Base-by-base conservation (phyloP, 2,797 vertebrate species). In the Chelmon rostratus region DNA sequence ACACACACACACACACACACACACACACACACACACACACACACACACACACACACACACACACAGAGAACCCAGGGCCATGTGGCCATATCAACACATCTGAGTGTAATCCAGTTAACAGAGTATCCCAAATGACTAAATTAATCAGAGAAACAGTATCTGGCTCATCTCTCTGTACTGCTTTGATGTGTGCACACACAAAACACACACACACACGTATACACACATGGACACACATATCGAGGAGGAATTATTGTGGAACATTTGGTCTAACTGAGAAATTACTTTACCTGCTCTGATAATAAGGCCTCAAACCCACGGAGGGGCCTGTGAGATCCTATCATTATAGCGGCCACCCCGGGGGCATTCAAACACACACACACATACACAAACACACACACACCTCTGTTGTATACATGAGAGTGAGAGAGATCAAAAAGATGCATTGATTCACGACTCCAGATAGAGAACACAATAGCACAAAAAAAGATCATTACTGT, bases 261-360 rank as follows among this genome's bases (percentile, higher is more conserved):
- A 97, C 97, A 96, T 95, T n/a, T 96, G 96, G 97, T 96, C 96
- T 93, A 95, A 96, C 95, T 96, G 96, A 87, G 86, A 97, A 98
- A 97, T 97, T 96, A 96, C 96, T 97, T 97, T 96, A 95, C 96
- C 96, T 97, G 96, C 96, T 96, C 96, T 93, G 96, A 98, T 97
- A 97, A 97, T 97, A 96, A 95, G 93, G 96, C 89, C 86, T 97
- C 95, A 97, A 97, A 96, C 96, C 96, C 97, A 96, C 95, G 96
- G 95, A 96, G 96, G 95, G 80, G 96, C 96, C 96, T 96, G 94
- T 96, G 96, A 97, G 97, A 98, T 97, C 95, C 95, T 95, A 97
- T 97, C 97, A 95, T 95, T 92, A 94, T 91, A 93, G 52, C 42
- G n/a, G 83, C 77, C 94, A 91, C 96, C 95, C 90, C 88, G 92